Evolutionary conservation across 1,140 invertebrate species (phyloP), one percentile per base, ranked within the genome.

Genomic region (Trachymyrmex cornetzi): DNA sequence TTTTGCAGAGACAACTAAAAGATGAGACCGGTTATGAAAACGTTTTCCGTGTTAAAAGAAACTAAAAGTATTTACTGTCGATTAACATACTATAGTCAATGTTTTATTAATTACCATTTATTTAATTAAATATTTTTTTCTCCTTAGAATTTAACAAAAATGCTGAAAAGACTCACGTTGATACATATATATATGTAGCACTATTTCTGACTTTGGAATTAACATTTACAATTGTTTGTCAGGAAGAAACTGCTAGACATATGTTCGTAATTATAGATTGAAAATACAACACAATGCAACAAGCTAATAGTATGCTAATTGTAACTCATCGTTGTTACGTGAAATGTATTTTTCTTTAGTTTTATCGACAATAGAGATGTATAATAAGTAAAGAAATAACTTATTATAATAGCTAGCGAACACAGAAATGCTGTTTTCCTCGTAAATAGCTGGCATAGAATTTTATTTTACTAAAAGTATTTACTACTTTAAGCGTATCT

Each of bases 261-360:
- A 30, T 24, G 44, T 67, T 80, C 34, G 27, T 24, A 80, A 67
- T 66, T 79, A 50, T 53, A 30, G 12, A 66, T 38, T 53, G 44
- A 80, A 67, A 67, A 67, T 67, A 44, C 34, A 24, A 27, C 2
- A 19, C 12, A 24, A 50, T 11, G 64, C 44, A 44, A 67, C 61
- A 80, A 19, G 27, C 6, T 27, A 67, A 53, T 80, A n/a, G 4
- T 53, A 80, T 67, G 44, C 61, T 53, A 67, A 79, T 53, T 44
- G 27, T n/a, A 22, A 50, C 19, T 12, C 22, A 61, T 30, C 22
- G 12, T 50, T 69, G 14, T 24, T 22, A 14, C 9, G 66, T 48
- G 4, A 75, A 59, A 75, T 24, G 0, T 22, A 34, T 53, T 30
- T 38, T 22, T 53, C 3, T 67, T 34, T 2, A 2, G 0, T 79